Evolutionary conservation across 2,797 vertebrate genomes (phyloP).

Genomic region (Arvicola amphibius): DNA sequence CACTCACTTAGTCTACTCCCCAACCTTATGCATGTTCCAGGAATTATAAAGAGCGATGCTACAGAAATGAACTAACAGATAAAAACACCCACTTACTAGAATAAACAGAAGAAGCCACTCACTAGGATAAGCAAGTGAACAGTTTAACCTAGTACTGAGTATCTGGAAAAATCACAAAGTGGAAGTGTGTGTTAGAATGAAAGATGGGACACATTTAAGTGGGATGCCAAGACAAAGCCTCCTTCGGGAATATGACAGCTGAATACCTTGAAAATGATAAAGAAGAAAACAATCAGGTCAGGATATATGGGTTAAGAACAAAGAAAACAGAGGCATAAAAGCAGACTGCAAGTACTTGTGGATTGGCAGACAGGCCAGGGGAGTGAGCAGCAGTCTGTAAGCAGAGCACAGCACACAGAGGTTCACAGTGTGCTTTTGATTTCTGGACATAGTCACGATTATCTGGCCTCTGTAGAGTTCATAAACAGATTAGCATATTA

Average conservation of each 20-base stretch:
- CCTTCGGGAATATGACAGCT: background rate
- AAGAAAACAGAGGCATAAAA: background rate
- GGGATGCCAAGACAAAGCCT: background rate
- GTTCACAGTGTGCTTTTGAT: background rate
- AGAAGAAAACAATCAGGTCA: background rate
- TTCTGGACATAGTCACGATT: background rate
- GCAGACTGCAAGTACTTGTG: background rate
- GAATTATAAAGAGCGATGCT: background rate
- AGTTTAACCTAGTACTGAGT: background rate
- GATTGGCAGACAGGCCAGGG: background rate
- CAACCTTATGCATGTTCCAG: background rate
- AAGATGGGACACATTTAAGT: background rate
- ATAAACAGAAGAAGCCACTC: background rate
- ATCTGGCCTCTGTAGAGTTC: background rate
- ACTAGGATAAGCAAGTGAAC: background rate
- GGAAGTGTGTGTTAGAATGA: background rate
- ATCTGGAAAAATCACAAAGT: background rate
- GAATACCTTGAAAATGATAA: background rate
- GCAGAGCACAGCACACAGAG: background rate
- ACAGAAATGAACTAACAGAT: background rate
- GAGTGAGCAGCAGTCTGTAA: background rate
- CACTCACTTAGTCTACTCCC: background rate
- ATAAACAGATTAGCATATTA: slow-evolving; percentile 34
- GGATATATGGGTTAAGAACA: background rate
- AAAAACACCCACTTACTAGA: background rate